Base-by-base conservation (phyloP, 2,888 invertebrate species). In the Lacanobia wlatinum region DNA sequence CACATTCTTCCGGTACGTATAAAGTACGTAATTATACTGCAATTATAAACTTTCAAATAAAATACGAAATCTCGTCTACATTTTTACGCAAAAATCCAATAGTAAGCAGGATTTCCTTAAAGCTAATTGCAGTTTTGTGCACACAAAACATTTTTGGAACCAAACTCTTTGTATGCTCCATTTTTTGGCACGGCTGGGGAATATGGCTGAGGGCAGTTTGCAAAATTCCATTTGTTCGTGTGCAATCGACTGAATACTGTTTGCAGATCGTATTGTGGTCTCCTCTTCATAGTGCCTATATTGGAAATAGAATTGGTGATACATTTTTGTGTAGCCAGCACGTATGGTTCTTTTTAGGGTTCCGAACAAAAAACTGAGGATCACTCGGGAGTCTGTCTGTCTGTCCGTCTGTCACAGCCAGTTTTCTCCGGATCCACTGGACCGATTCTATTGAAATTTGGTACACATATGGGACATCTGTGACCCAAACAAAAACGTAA, bases 201-300 rank as follows among this genome's bases (percentile, higher is more conserved):
- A 28, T 67, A 63, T 52, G 14, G 61, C 61, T 52, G 62, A 3
- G 14, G 59, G 59, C 50, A 53, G 50, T 69, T 70, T 64, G 48
- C 50, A 46, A 59, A 62, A 59, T 65, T 67, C n/a, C 34, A 64
- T 73, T 82, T 69, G 59, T 66, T 60, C 58, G 70, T 53, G 75
- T 68, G 74, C 74, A 69, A 69, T 79, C 69, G 55, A 65, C 64
- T 48, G 74, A 65, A 79, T 73, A 56, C 52, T 78, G 61, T 78
- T 58, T 46, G 62, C 62, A 53, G 72, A 66, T 78, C 66, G 65
- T 62, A 34, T 65, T 66, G 61, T 59, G 65, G 61, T 61, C 21
- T 52, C 10, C 34, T 43, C 38, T 70, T 43, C 55, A 72, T 34
- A 23, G 48, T 16, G 38, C 14, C 38, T 43, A 9, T 53, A 16